Evolutionary conservation across 1,140 invertebrate species (phyloP).

Genomic region (Ceratitis capitata): DNA sequence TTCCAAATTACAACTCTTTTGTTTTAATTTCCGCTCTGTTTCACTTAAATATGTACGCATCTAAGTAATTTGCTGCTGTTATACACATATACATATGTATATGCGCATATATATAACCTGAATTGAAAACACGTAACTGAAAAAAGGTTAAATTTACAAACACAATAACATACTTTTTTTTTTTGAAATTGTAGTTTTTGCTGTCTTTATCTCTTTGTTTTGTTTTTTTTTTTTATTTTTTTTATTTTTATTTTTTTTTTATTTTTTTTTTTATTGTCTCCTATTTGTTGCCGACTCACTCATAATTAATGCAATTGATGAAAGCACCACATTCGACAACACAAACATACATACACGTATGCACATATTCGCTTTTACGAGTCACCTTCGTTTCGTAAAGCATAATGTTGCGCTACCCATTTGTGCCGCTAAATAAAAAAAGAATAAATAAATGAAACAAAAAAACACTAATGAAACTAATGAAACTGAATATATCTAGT

Average conservation of each 20-base stretch:
- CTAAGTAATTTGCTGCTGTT: too few relatives aligned
- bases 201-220: too few relatives aligned
- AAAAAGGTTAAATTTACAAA: too few relatives aligned
- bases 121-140: too few relatives aligned
- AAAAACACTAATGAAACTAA: neutral
- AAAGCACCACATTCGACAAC: neutral
- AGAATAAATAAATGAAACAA: too few relatives aligned
- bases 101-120: too few relatives aligned
- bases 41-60: too few relatives aligned
- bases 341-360: neutral
- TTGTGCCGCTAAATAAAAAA: neutral
- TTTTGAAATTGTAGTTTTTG: too few relatives aligned
- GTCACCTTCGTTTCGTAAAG: neutral
- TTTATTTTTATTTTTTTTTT: neutral
- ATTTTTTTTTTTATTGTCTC: neutral
- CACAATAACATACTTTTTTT: too few relatives aligned
- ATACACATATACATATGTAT: too few relatives aligned
- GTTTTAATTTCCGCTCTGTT: too few relatives aligned
- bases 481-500: constrained; percentile 29
- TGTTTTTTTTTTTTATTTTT: neutral
- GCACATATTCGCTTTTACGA: neutral
- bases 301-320: constrained; percentile 30
- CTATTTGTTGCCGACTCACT: neutral
- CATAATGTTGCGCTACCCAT: neutral
- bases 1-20: too few relatives aligned